Evolutionary conservation across 2,113 vertebrate species (phyloP), one percentile per base, ranked within the genome.

Genomic region (Columbina picui): DNA sequence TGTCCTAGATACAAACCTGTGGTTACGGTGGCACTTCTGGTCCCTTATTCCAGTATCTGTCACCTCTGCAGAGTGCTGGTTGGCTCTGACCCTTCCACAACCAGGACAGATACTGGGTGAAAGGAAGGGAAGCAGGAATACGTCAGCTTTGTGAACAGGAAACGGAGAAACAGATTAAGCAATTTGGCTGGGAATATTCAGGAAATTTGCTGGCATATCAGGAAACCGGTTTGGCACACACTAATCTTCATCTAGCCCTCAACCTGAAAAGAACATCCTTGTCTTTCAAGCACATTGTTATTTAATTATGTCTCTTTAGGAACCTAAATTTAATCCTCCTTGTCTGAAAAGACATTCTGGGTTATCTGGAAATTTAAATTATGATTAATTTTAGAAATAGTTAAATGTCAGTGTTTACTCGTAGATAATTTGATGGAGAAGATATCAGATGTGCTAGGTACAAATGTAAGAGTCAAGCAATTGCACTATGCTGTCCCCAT

Each of bases 341-440:
- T 47, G 12, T 74, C 85, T 74, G 59, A 82, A 77, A 81, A 88
- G 36, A n/a, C 27, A 43, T 76, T 52, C 22, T 70, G 43, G 39
- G 22, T 78, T 87, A 86, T 87, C 69, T 93, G 68, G 68, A 81
- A 95, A 68, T 38, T 43, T 49, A 55, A 92, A 65, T 80, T 84
- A 60, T 34, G 29, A 32, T 92, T 92, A 43, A 38, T 84, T 90
- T 87, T 27, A 23, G 76, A 96, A 90, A 74, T 57, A 81, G 65
- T 81, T 93, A 60, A 60, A 60, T 61, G 27, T 69, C 59, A 63
- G 32, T 39, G 55, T 95, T 97, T 96, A 76, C 30, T 94, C 47
- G 34, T 14, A 49, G 83, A 61, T n/a, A 34, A 18, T 79, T 47
- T 76, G 19, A 29, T 71, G n/a, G 32, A 64, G 53, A 86, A 76